Conservation (phyloP, 2,888 invertebrate genomes). For the Chaetoderma sp. region DNA sequence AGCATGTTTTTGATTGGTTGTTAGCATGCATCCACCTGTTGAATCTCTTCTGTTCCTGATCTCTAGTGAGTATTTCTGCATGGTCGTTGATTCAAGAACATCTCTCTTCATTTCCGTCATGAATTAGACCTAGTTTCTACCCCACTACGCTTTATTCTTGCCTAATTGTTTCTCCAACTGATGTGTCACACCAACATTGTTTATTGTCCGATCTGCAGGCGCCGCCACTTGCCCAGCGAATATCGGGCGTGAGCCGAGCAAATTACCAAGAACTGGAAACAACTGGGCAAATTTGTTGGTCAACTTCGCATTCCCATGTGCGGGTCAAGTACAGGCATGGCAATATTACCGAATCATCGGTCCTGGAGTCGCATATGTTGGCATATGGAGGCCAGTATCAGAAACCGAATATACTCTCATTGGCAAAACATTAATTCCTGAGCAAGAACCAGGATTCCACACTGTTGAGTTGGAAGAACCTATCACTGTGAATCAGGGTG, state of each 20-base stretch:
- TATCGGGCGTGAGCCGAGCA: constrained; percentile 52
- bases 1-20: no score
- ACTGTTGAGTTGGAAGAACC: constrained; percentile 40
- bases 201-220: constrained; percentile 32
- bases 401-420: constrained; percentile 50
- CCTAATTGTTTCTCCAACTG: background rate
- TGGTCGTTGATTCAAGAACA: no score
- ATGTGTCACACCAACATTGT: background rate
- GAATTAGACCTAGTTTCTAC: background rate
- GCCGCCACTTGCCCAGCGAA: constrained; percentile 45
- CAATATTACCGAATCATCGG: constrained; percentile 55
- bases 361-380: constrained; percentile 51
- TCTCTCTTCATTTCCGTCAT: constrained; percentile 9
- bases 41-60: no score
- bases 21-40: no score
- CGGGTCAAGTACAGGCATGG: constrained; percentile 55
- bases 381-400: constrained; percentile 56
- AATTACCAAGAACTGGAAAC: constrained; percentile 48
- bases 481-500: constrained; percentile 54
- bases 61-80: no score
- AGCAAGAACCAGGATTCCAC: constrained; percentile 44
- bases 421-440: constrained; percentile 49
- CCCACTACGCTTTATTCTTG: no score
- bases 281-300: constrained; percentile 60
- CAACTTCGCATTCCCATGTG: constrained; percentile 62